These are phyloP conservation scores for Eucidaris tribuloides DNA, from an alignment of 35 echinoderm and acorn worm species.

Conservation along the genomic window DNA sequence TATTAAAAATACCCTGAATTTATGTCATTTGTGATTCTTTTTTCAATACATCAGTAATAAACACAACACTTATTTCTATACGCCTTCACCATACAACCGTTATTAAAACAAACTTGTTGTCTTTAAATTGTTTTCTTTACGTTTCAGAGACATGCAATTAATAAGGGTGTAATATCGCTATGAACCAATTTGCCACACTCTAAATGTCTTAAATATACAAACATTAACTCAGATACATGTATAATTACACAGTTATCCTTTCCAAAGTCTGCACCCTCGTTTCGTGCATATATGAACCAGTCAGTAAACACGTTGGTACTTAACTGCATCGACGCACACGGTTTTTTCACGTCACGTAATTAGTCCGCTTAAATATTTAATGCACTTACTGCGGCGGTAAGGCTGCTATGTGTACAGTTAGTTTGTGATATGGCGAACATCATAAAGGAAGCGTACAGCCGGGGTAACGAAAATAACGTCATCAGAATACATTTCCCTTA, in stretches of 20 bases:
- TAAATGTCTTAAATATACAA: background rate
- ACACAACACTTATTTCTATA: too few relatives aligned
- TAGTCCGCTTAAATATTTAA: conserved; percentile 22
- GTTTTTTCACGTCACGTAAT: too few relatives aligned
- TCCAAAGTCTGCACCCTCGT: background rate
- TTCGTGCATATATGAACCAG: background rate
- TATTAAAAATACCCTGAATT: too few relatives aligned
- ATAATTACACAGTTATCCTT: background rate
- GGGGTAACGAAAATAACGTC: background rate
- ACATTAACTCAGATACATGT: background rate
- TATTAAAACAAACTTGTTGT: too few relatives aligned
- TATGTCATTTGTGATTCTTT: too few relatives aligned
- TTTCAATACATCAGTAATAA: too few relatives aligned
- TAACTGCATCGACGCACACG: background rate
- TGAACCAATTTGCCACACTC: background rate
- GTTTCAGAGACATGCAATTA: too few relatives aligned
- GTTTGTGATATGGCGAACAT: background rate
- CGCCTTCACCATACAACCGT: too few relatives aligned
- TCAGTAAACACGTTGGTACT: background rate
- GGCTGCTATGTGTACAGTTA: background rate
- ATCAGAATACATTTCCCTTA: background rate
- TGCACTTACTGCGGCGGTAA: background rate
- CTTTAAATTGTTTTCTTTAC: too few relatives aligned
- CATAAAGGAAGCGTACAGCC: background rate
- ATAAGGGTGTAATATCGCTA: background rate